Evolutionary conservation across 2,888 invertebrate species (phyloP), one percentile per base, ranked within the genome.

Genomic region (Steinernema hermaphroditum): DNA sequence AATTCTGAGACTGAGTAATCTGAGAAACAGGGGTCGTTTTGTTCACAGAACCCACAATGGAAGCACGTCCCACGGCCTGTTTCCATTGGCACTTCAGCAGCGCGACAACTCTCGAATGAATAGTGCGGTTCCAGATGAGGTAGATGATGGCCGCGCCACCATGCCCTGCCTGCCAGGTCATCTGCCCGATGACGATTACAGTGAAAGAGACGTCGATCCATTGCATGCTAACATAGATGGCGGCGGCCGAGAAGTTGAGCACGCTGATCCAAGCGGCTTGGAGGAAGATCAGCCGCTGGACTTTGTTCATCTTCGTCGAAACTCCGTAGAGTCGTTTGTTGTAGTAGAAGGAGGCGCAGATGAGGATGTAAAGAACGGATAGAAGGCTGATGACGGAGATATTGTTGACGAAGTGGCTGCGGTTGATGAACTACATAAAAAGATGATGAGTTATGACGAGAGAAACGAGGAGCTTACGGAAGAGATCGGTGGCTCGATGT

Each of bases 201-300:
- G 46, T 19, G 19, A 46, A 46, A 4, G 46, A 46, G 19, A 46
- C 19, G 46, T 46, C 46, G 19, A 46, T 46, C 46, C 46, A 46
- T n/a, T 46, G 46, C 46, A 46, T 46, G 46, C 46, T 46, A 16
- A 46, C 46, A n/a, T 46, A 46, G 46, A 46, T 46, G 46, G 46
- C 46, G 8, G 46, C 46, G n/a, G 46, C 46, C 6, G 46, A 16
- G 19, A 46, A 46, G 46, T 46, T 46, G 4, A 46, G 19, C 46
- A 46, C 46, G n/a, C n/a, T 19, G 16, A 46, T 46, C 6, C 6
- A 46, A n/a, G 16, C 4, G 19, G 46, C 46, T 16, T 46, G 46
- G 46, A 46, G 16, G 46, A 46, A 46, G n/a, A 46, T 19, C n/a
- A 9, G 46, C 16, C 46, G 6, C n/a, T 46, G 46, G 4, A 46